Conservation (phyloP, 2,797 vertebrate species). For the Morelia viridis region DNA sequence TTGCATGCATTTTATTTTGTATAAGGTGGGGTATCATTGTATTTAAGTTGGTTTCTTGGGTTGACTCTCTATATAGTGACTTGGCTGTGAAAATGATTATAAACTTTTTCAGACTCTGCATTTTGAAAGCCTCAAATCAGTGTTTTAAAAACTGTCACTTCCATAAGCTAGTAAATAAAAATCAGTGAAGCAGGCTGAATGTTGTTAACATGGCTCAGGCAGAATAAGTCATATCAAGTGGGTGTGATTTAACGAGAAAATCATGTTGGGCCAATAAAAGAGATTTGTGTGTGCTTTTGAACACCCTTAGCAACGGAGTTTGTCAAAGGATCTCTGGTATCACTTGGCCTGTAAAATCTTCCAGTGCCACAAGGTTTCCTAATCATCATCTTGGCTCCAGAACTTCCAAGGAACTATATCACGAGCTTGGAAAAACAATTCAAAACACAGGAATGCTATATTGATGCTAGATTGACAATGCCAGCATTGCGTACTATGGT, state of each 20-base stretch:
- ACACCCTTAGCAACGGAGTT: not conserved
- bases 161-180: constrained; percentile 42
- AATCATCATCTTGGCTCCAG: not conserved
- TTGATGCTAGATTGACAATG: not conserved
- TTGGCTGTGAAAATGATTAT: not conserved
- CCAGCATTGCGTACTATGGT: not conserved
- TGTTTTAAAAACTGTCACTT: not conserved
- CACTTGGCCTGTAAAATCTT: not conserved
- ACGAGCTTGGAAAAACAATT: not conserved
- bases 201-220: not conserved
- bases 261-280: not conserved
- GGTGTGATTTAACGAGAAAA: constrained; percentile 18
- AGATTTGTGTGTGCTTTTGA: not conserved
- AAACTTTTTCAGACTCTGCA: constrained; percentile 19
- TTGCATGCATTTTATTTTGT: not conserved
- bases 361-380: not conserved
- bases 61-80: constrained; percentile 5
- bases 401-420: not conserved
- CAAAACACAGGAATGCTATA: not conserved
- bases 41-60: constrained; percentile 4
- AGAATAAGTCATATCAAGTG: constrained; percentile 17
- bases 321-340: not conserved
- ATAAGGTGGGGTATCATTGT: not conserved
- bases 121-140: constrained; percentile 44
- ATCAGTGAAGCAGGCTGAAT: not conserved